Conservation (phyloP, 2,888 invertebrate genomes). For the Parthenolecanium corni region DNA sequence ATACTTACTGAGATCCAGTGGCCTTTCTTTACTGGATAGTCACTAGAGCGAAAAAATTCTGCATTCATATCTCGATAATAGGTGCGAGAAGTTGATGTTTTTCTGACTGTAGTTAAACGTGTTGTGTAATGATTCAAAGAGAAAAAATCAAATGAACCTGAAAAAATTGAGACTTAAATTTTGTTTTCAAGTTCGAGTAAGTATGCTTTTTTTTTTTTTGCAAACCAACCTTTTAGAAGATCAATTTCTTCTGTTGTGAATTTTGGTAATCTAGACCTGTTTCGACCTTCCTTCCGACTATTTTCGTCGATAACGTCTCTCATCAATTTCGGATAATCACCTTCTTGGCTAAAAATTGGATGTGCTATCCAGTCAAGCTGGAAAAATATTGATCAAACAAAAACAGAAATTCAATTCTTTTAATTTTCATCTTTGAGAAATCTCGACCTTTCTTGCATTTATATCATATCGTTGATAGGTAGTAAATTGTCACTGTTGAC, state of each 20-base stretch:
- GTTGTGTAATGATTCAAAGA: constrained; percentile 66
- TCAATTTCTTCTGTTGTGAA: constrained; percentile 46
- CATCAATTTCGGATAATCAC: constrained; percentile 45
- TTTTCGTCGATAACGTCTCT: constrained; percentile 39
- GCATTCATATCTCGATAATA: constrained; percentile 33
- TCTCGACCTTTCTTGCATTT: no score
- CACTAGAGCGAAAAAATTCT: no score
- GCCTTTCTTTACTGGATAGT: no score
- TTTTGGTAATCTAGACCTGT: constrained; percentile 41
- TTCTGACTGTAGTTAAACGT: constrained; percentile 37
- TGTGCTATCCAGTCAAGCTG: constrained; percentile 34
- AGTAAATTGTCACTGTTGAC: no score
- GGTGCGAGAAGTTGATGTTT: not conserved
- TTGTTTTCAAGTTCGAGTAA: not conserved
- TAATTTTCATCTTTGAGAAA: no score
- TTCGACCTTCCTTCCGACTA: constrained; percentile 40
- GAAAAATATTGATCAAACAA: not conserved
- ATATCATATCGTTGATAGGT: no score
- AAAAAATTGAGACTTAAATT: constrained; percentile 26
- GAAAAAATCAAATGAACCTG: constrained; percentile 55
- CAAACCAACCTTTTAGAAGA: constrained; percentile 39
- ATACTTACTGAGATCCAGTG: no score
- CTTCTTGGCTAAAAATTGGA: constrained; percentile 35
- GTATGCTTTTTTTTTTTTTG: constrained; percentile 8
- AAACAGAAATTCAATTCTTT: no score